Base-by-base conservation (phyloP, 2,113 vertebrate genomes). In the Fulmarus glacialis region DNA sequence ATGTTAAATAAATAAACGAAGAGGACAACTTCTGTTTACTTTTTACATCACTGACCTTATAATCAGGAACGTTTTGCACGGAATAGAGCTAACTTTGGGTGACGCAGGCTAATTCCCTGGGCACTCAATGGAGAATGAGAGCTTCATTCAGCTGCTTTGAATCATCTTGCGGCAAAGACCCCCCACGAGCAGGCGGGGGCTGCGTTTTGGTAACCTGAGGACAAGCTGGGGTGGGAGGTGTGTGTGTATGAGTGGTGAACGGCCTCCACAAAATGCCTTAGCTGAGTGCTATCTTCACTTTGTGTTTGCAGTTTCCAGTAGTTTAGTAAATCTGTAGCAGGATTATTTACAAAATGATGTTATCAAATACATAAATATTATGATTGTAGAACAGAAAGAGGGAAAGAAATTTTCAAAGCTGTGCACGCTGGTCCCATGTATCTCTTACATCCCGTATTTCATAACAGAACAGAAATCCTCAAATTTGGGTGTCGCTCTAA, bases 111-210 rank as follows among this genome's bases (percentile, higher is more conserved):
- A 71, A 89, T 92, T 95, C 92, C 90, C 74, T 32, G 73, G 53
- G 92, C 0, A 1, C 92, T 82, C 45, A 7, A 9, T 67, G 80
- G 72, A 42, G 94, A 89, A n/a, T 5, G 59, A 94, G 88, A 89
- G 83, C 68, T 94, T 88, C 88, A 68, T 92, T 94, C 94, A 90
- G 90, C 88, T 96, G 96, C 94, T 95, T 92, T 88, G 88, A 88
- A 52, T 91, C 87, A 78, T 95, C 91, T 74, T 14, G 40, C 3
- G 4, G 83, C 68, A 74, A 64, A 62, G 95, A 94, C 95, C 93
- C 93, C 94, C 86, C 87, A 47, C 0, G 3, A 92, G 91, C 89
- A 81, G 59, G 29, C 40, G 13, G 87, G 74, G 83, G 87, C 68
- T 92, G 83, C 8, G 0, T 59, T 81, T 81, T 78, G 12, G 94